These are phyloP conservation scores for Cladopsammia gracilis DNA, from an alignment of 64 coral and sea anemone species.

Conservation along the genomic window DNA sequence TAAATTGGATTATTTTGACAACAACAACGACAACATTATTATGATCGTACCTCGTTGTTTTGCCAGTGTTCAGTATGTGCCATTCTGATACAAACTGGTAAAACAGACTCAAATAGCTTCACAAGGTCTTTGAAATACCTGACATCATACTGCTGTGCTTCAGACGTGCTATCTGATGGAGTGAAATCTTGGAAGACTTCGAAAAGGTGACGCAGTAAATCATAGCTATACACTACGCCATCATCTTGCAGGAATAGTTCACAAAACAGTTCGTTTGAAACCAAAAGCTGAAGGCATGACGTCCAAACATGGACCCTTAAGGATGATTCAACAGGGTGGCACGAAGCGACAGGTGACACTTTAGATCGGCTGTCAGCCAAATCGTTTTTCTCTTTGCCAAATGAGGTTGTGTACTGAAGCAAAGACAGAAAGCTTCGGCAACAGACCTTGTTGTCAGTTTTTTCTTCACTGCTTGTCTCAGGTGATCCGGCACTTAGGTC, in stretches of 20 bases:
- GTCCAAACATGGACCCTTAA: constrained; percentile 65
- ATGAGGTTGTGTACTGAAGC: constrained; percentile 35
- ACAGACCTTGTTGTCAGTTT: constrained; percentile 17
- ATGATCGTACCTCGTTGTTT: constrained; percentile 10
- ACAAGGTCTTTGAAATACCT: constrained; percentile 28
- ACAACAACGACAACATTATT: too few species aligned
- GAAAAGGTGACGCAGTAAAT: constrained; percentile 31
- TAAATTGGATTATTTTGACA: too few species aligned
- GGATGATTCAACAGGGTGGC: constrained; percentile 32
- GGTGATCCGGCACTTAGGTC: neutral
- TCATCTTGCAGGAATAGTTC: constrained; percentile 47
- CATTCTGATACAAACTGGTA: constrained; percentile 67
- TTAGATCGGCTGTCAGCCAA: neutral
- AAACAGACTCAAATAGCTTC: constrained; percentile 61
- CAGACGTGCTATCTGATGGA: neutral
- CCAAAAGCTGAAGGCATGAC: constrained; percentile 56
- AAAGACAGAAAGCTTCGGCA: constrained; percentile 48
- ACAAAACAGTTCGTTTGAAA: constrained; percentile 64
- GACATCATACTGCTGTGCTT: neutral
- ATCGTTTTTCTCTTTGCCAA: neutral
- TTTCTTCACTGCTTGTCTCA: constrained; percentile 38
- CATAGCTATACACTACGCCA: constrained; percentile 17
- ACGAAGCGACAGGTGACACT: neutral
- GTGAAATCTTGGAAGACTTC: neutral
- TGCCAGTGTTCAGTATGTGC: constrained; percentile 44